These are phyloP conservation scores for Thunnus thynnus DNA, from an alignment of 2,113 vertebrate genomes.

Conservation along the genomic window DNA sequence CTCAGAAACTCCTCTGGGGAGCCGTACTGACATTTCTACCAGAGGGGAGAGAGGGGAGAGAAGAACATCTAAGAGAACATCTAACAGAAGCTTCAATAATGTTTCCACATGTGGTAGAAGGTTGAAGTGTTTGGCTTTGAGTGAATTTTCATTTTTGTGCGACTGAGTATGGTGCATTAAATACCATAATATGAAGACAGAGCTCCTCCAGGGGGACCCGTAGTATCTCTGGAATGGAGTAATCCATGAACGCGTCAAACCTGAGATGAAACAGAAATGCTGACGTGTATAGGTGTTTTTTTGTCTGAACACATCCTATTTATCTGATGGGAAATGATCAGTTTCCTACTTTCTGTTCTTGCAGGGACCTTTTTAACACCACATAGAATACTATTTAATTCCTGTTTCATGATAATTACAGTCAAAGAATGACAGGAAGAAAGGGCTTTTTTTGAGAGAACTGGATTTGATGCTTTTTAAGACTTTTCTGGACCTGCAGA, in stretches of 20 bases:
- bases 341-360: neutral
- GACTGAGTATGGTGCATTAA: neutral
- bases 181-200: conserved; percentile 98
- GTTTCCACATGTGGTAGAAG: neutral
- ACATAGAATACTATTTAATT: too few species aligned
- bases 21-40: conserved; percentile 96
- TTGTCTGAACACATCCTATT: neutral
- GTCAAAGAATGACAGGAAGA: too few species aligned
- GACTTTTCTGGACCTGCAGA: too few species aligned
- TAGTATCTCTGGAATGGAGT: conserved; percentile 96
- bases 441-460: too few species aligned
- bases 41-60: neutral
- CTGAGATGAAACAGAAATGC: conserved; percentile 74
- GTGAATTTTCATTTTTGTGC: neutral
- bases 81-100: neutral
- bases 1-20: conserved; percentile 95
- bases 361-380: too few species aligned
- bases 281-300: neutral
- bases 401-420: too few species aligned
- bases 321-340: neutral
- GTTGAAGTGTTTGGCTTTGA: neutral
- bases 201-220: conserved; percentile 97
- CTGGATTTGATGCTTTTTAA: too few species aligned
- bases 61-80: neutral
- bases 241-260: conserved; percentile 94